Evolutionary conservation across 2,888 invertebrate genomes (phyloP), one percentile per base, ranked within the genome.

Genomic region (Ennomos fuscantarius): DNA sequence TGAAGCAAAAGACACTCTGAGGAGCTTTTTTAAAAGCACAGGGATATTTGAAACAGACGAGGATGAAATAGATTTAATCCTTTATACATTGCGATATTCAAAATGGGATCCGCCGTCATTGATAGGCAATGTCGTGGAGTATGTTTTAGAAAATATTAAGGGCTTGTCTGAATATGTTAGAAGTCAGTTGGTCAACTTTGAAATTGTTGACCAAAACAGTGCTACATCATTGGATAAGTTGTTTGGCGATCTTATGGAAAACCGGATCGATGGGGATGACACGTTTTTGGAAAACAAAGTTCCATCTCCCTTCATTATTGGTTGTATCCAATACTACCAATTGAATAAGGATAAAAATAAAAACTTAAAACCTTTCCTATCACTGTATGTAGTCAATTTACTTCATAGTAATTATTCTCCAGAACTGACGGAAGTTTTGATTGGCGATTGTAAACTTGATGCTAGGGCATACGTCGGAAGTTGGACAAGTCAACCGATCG

Each of bases 51-150:
- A 95, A 73, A 93, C 92, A 13, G 93, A 93, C 63, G 87, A 89
- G 61, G 86, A 93, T 54, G 96, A 96, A 84, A 93, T 96, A 40
- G 93, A 95, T 75, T 86, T 96, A 56, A 95, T 96, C 93, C 79
- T 95, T 32, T 93, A 95, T 68, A 78, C 89, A 0, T 68, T 92
- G 70, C 78, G 89, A n/a, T 84, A 86, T 62, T 70, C 82, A 33
- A 81, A 79, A 69, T 78, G 87, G 0, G 75, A 74, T 12, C 84
- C 84, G 8, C 74, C 84, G 35, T 79, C 84, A 0, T 47, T 89
- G 11, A 78, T 92, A 33, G 81, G 80, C 1, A 87, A 91, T 60
- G 70, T 89, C 36, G 72, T 91, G 12, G 84, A 89, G 67, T 83
- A 89, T 72, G 77, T 89, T 5, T 62, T 91, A 37, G 73, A 75